Percentiles rank a stretch among this genome's conserved stretches.
These are phyloP conservation scores for Yponomeuta cagnagella DNA, from an alignment of 2,888 invertebrate species.

Conservation along the genomic window DNA sequence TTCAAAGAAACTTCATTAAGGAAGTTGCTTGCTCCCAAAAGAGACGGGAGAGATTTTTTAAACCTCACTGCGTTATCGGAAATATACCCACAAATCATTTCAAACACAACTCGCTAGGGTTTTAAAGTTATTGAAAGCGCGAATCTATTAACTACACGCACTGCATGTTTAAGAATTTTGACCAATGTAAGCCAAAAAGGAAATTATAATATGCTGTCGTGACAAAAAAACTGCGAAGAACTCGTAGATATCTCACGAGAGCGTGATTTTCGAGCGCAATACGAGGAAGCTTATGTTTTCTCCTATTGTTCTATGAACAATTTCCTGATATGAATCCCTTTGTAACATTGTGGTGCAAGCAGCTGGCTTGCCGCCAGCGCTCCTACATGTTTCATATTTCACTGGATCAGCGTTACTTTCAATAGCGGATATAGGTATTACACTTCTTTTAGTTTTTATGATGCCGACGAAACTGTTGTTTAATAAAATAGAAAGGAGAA, in stretches of 20 bases:
- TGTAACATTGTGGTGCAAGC: constrained; percentile 63
- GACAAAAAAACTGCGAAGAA: too few relatives aligned
- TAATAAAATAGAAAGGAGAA: background rate
- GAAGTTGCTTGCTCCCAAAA: too few relatives aligned
- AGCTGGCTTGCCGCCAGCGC: constrained; percentile 60
- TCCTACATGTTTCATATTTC: constrained; percentile 67
- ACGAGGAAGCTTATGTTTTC: constrained; percentile 37
- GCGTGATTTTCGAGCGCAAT: constrained; percentile 3
- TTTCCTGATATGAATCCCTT: constrained; percentile 61
- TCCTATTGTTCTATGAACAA: constrained; percentile 62
- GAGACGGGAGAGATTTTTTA: too few relatives aligned
- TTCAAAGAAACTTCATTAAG: too few relatives aligned
- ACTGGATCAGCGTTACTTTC: constrained; percentile 60
- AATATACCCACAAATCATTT: too few relatives aligned
- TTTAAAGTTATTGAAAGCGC: too few relatives aligned
- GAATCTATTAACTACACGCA: too few relatives aligned
- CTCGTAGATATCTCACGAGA: background rate
- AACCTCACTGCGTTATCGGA: too few relatives aligned
- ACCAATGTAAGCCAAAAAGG: too few relatives aligned
- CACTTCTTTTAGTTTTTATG: constrained; percentile 31
- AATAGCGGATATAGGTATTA: constrained; percentile 41
- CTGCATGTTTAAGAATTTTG: too few relatives aligned
- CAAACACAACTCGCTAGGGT: too few relatives aligned
- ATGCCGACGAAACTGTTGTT: constrained; percentile 12
- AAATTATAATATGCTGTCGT: too few relatives aligned